Evolutionary conservation across 30 jellyfish, hydroid and myxozoan species (phyloP), one percentile per base, ranked within the genome.

Genomic region (Nemopilema nomurai): DNA sequence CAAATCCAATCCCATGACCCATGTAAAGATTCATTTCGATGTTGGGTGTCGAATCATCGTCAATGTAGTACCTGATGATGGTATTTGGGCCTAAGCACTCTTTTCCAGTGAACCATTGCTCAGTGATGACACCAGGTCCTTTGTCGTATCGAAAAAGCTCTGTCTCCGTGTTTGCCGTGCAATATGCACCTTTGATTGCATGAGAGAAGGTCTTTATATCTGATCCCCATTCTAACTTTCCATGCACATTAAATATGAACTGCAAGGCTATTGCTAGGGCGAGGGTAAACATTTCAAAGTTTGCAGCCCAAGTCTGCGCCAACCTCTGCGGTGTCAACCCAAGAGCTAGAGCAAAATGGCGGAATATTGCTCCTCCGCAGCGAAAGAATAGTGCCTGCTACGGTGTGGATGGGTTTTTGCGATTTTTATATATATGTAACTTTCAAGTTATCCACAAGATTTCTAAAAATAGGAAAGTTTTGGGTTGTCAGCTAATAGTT

Each of bases 41-140:
- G 17, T 86, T 29, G 4, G 96, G 93, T 21, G 22, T 57, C 72
- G 62, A 28, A 19, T 80, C 93, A 1, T 82, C 93, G 76, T 91
- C 96, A 27, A 91, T 85, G 77, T 76, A 91, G 81, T 91, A 91
- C 32, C 96, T 75, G 41, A 89, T 67, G 73, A 81, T 80, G 57
- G 97, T 78, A 49, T 80, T 80, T 0, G 96, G 92, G 21, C 87
- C 85, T 27, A 91, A 77, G 77, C 97, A 91, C 0, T 51, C 82
- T 23, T 25, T 16, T 18, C 97, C 93, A 1, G 97, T 82, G 32
- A 85, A 91, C 97, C 97, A 91, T 79, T 91, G 97, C 88, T 91
- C 97, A 0, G 97, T 91, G 7, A 91, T 28, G 49, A 84, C 97
- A 1, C 90, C 97, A 0, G 97, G 97, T 9, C 96, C 97, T 25